phyloP scores from a whole-genome alignment of 2,113 vertebrate genomes.

The Myxocyprinus asiaticus region DNA sequence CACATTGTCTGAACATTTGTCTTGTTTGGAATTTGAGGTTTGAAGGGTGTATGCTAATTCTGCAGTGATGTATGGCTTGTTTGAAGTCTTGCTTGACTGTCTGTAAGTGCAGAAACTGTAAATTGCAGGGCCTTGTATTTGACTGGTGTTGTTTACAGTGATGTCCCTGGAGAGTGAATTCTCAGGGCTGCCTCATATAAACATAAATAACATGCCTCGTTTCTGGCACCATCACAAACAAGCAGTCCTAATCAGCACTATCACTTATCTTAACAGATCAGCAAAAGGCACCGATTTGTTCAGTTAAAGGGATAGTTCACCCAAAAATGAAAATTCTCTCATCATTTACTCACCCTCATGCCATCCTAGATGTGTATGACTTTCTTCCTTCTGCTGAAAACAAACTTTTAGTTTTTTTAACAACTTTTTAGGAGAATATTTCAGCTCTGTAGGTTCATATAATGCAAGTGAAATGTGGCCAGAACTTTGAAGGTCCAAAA shows the following conservation, averaged over 20 bases:
- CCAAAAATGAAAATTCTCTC: too few relatives aligned
- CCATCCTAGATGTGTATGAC: too few relatives aligned
- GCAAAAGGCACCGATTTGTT: slow-evolving; percentile 17
- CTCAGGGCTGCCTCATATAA: slow-evolving; percentile 28
- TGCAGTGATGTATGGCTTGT: slow-evolving; percentile 27
- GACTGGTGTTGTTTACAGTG: slow-evolving; percentile 30
- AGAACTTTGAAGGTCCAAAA: too few relatives aligned
- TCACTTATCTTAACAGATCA: slow-evolving; percentile 42
- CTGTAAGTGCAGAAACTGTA: background rate
- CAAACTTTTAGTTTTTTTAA: too few relatives aligned
- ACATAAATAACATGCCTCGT: slow-evolving; percentile 38
- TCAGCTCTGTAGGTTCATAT: too few relatives aligned
- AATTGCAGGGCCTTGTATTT: slow-evolving; percentile 37
- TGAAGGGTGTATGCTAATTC: slow-evolving; percentile 22
- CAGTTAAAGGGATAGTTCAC: background rate
- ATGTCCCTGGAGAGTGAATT: slow-evolving; percentile 33
- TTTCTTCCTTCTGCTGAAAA: too few relatives aligned
- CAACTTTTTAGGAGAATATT: too few relatives aligned
- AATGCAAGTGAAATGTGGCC: too few relatives aligned
- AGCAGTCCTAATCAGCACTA: slow-evolving; percentile 36
- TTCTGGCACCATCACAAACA: slow-evolving; percentile 1
- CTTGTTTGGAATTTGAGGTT: background rate
- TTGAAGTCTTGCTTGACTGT: background rate
- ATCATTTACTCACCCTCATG: too few relatives aligned
- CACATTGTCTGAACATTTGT: slow-evolving; percentile 20